Base-by-base conservation (phyloP, 2,888 invertebrate genomes). In the Doris montereyensis region DNA sequence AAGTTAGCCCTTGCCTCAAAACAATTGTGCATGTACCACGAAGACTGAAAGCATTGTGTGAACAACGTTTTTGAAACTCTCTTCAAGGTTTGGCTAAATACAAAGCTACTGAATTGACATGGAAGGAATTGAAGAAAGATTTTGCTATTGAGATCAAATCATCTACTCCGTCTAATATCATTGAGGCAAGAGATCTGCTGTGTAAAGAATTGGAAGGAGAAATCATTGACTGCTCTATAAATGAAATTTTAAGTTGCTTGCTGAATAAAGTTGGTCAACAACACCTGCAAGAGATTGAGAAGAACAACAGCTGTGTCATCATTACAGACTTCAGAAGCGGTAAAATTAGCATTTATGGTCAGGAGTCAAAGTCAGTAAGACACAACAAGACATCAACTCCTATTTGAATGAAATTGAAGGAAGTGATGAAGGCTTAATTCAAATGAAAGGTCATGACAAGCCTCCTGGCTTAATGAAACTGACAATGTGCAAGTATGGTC, bases 401-500 rank as follows among this genome's bases (percentile, higher is more conserved):
- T 82, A 76, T 70, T 65, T 82, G 5, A 26, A 28, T 13, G 52
- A 41, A 41, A 57, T 78, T 5, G 26, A 17, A 21, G 70, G 30
- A 3, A 78, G 76, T 8, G 60, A 34, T 5, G 34, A 32, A 5
- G 57, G 60, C 17, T 77, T 72, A 10, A n/a, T 87, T 0, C n/a
- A 28, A 8, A 79, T 88, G 21, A 83, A 81, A 74, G 86, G 85
- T 0, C 73, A 73, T 13, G 81, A 77, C 0, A 85, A 83, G 52
- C 87, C 88, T 13, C 80, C 82, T 1, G 88, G 87, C 0, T 41
- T 87, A 5, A 83, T 88, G 86, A 87, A 86, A 79, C 81, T 80
- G 5, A 58, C 88, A n/a, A 52, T 88, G 35, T n/a, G 71, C 10
- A 83, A 80, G 57, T 86, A 84, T 75, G 86, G 85, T 1, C 71